Conservation (phyloP, 2,888 invertebrate species). For the Amphipoea oculea region DNA sequence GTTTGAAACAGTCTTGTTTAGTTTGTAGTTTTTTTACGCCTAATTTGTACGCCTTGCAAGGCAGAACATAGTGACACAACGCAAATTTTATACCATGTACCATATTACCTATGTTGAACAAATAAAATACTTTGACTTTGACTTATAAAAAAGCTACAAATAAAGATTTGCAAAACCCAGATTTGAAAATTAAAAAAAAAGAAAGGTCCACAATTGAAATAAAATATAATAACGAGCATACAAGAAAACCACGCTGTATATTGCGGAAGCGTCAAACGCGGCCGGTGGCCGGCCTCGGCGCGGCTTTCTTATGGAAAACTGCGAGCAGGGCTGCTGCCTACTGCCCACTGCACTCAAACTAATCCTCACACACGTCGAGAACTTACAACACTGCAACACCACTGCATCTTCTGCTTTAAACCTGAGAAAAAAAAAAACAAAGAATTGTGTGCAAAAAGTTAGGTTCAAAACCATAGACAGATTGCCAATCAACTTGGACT, state of each 20-base stretch:
- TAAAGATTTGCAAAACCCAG: not conserved
- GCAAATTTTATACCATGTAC: no score
- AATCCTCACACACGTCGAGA: constrained; percentile 23
- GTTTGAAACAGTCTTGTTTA: no score
- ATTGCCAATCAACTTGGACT: not conserved
- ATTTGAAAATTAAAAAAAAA: not conserved
- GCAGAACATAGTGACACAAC: no score
- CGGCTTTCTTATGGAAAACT: constrained; percentile 80
- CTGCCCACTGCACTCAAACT: constrained; percentile 27
- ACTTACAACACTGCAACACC: not conserved
- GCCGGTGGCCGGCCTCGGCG: constrained; percentile 76
- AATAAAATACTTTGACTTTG: no score
- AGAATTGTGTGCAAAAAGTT: not conserved
- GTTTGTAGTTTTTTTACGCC: no score
- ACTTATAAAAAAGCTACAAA: not conserved
- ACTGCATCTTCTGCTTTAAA: not conserved
- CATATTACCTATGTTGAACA: no score
- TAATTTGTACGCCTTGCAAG: no score
- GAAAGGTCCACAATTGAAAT: not conserved
- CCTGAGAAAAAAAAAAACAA: not conserved
- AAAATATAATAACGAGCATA: constrained; percentile 1
- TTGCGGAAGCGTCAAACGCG: constrained; percentile 78
- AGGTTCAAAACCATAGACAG: not conserved
- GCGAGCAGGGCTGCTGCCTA: constrained; percentile 62
- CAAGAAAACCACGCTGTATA: constrained; percentile 66